phyloP scores from a whole-genome alignment of 1,140 invertebrate species.

The Pseudomyrmex gracilis region DNA sequence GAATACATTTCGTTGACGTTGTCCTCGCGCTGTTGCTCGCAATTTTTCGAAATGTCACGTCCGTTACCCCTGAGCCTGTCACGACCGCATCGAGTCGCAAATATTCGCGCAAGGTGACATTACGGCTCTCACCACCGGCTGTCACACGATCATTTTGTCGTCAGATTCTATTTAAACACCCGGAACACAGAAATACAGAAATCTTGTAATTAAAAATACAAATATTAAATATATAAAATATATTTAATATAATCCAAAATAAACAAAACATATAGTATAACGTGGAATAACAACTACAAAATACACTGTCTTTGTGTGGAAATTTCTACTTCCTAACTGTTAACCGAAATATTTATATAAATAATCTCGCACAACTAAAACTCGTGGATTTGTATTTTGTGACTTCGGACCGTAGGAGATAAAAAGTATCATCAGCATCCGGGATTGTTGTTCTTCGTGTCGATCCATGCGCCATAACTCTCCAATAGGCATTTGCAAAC shows the following conservation, averaged over 20 bases:
- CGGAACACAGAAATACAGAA: background rate
- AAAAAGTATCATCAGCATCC: constrained; percentile 8
- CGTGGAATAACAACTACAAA: background rate
- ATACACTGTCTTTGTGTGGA: background rate
- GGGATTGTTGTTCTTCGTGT: constrained; percentile 6
- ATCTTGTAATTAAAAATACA: background rate
- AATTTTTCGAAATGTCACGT: constrained; percentile 75
- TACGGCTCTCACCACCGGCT: constrained; percentile 62
- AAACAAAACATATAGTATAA: background rate
- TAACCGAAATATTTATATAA: background rate
- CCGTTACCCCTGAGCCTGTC: constrained; percentile 69
- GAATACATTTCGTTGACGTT: constrained; percentile 71
- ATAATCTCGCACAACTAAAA: constrained; percentile 27
- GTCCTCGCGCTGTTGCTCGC: constrained; percentile 71
- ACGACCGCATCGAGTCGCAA: constrained; percentile 68
- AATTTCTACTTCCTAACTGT: background rate
- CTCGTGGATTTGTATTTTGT: constrained; percentile 24
- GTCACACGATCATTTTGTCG: constrained; percentile 72
- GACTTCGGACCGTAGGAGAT: constrained; percentile 3
- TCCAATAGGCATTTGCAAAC: constrained; percentile 48
- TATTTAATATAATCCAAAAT: no score
- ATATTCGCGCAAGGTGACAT: constrained; percentile 68
- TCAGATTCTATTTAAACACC: constrained; percentile 60
- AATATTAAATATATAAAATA: no score
- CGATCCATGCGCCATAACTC: constrained; percentile 17